Conservation (phyloP, 2,797 vertebrate genomes). For the Taeniopygia guttata region DNA sequence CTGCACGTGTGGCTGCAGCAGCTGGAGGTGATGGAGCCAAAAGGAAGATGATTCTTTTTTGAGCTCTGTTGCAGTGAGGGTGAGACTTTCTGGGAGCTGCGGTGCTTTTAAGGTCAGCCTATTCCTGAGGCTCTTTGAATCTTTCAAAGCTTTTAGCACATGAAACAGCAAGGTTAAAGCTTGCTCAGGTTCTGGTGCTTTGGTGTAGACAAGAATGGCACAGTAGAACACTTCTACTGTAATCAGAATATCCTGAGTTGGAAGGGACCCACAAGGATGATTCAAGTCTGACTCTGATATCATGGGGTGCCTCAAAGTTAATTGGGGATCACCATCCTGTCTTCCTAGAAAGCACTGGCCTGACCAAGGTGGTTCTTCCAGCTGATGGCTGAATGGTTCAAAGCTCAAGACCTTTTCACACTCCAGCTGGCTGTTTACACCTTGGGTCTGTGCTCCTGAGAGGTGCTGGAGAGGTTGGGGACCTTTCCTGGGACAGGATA, state of each 20-base stretch:
- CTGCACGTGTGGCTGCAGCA: neutral
- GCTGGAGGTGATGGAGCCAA: neutral
- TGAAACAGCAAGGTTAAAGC: neutral
- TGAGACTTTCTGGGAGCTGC: neutral
- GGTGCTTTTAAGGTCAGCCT: neutral
- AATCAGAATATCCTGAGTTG: neutral
- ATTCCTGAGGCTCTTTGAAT: neutral
- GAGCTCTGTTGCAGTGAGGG: neutral
- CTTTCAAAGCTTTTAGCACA: neutral
- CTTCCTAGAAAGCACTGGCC: slow-evolving; percentile 43
- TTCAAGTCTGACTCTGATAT: neutral
- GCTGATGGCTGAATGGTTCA: neutral
- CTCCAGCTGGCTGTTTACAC: neutral
- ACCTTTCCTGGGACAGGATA: slow-evolving; percentile 1
- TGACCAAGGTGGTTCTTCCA: neutral
- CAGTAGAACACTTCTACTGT: neutral
- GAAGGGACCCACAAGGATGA: neutral
- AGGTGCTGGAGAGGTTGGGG: neutral
- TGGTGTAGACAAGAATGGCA: neutral
- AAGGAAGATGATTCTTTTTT: neutral
- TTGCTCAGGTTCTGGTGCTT: neutral
- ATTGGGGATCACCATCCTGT: neutral
- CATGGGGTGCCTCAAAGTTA: neutral
- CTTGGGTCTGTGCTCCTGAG: neutral
- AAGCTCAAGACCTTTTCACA: slow-evolving; percentile 46